A percentile compares a stretch with the other conserved stretches of the same genome.
These are phyloP conservation scores for Lasioglossum figueresi DNA, from an alignment of 2,888 invertebrate genomes.

Conservation along the genomic window DNA sequence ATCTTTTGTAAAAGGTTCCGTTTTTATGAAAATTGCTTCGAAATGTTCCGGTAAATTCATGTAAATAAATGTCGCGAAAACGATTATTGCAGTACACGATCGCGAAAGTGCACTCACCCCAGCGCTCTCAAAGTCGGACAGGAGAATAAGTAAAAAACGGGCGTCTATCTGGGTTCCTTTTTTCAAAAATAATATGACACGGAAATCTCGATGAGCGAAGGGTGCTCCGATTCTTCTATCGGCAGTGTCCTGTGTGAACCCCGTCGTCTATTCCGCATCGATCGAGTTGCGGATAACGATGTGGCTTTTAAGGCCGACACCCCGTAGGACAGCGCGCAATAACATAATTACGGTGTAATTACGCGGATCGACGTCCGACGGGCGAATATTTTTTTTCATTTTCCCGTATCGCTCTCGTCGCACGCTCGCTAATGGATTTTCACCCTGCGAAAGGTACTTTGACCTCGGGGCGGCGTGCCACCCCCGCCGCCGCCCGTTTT, in stretches of 20 bases:
- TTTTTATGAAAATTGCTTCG: too few species aligned
- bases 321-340: constrained; percentile 41
- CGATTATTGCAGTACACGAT: background rate
- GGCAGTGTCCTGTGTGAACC: background rate
- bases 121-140: background rate
- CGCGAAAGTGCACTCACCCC: background rate
- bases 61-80: background rate
- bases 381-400: constrained; percentile 40
- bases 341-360: constrained; percentile 62
- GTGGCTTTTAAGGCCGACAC: constrained; percentile 27
- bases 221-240: background rate
- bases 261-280: background rate
- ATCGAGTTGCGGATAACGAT: background rate
- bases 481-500: background rate
- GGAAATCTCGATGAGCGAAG: background rate
- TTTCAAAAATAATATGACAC: background rate
- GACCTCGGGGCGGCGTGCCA: constrained; percentile 57
- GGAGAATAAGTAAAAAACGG: background rate
- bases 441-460: constrained; percentile 64
- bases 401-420: constrained; percentile 23
- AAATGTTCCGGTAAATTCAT: too few species aligned
- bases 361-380: constrained; percentile 50
- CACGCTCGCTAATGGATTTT: constrained; percentile 66
- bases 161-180: background rate
- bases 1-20: too few species aligned